phyloP scores from a whole-genome alignment of 2,888 invertebrate genomes.

The Pherbina coryleti region DNA sequence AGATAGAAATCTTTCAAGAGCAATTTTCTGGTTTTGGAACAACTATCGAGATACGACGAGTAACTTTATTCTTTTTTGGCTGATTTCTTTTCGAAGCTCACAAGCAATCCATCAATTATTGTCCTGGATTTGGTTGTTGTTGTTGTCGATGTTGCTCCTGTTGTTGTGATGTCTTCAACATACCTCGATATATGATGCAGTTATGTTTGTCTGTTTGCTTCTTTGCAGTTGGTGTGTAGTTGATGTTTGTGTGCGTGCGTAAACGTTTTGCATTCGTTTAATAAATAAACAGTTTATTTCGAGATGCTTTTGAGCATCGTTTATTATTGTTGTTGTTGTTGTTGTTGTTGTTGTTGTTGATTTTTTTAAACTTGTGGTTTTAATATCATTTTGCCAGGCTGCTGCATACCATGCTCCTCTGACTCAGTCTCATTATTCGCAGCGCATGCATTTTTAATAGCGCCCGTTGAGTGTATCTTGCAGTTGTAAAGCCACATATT shows the following conservation, averaged over 20 bases:
- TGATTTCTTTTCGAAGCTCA: constrained; percentile 35
- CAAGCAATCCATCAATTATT: constrained; percentile 39
- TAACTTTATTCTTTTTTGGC: background rate
- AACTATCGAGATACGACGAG: background rate
- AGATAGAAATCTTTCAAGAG: constrained; percentile 38
- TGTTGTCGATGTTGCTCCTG: background rate
- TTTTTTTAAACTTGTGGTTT: too few species aligned
- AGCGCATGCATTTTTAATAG: constrained; percentile 30
- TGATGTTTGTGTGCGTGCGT: constrained; percentile 13
- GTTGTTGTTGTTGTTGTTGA: background rate
- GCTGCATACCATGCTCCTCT: constrained; percentile 20
- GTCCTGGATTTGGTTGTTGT: background rate
- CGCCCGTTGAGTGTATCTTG: background rate
- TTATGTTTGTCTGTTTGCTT: too few species aligned
- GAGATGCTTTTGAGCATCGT: background rate
- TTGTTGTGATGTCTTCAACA: constrained; percentile 17
- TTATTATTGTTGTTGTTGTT: constrained; percentile 10
- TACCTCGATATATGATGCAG: background rate
- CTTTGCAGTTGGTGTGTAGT: background rate
- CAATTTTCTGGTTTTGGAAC: constrained; percentile 17
- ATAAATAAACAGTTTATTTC: constrained; percentile 33
- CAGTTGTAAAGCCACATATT: background rate
- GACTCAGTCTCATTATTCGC: constrained; percentile 26
- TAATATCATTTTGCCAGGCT: background rate
- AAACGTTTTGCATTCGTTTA: constrained; percentile 38